Percentiles rank a stretch among this genome's conserved stretches.
These are phyloP conservation scores for Trichopoda pennipes DNA, from an alignment of 2,888 invertebrate genomes.

Conservation along the genomic window DNA sequence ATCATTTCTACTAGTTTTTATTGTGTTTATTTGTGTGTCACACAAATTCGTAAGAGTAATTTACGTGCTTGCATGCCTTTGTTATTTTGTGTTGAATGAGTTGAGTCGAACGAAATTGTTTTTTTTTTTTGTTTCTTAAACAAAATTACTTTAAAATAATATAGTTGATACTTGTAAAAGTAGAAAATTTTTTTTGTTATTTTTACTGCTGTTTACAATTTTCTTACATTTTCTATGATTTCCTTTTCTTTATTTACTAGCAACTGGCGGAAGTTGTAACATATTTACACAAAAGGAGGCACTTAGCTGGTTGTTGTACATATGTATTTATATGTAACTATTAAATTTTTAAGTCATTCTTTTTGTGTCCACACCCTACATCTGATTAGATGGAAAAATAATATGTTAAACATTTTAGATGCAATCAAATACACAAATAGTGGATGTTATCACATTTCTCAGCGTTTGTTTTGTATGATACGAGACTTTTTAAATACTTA, in stretches of 20 bases:
- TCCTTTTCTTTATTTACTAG: constrained; percentile 67
- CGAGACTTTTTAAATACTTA: no score
- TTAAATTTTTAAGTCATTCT: neutral
- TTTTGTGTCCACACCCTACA: constrained; percentile 7
- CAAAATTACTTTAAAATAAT: constrained; percentile 9
- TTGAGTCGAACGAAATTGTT: constrained; percentile 47
- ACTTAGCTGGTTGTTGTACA: constrained; percentile 56
- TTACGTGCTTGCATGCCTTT: constrained; percentile 62
- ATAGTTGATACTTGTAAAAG: constrained; percentile 16
- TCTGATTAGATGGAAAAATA: constrained; percentile 6
- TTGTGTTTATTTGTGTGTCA: constrained; percentile 19
- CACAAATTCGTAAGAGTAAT: constrained; percentile 35
- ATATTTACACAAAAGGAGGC: constrained; percentile 66
- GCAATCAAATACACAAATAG: neutral
- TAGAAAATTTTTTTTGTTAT: constrained; percentile 57
- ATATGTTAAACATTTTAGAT: neutral
- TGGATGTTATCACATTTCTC: no score
- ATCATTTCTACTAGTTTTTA: constrained; percentile 16
- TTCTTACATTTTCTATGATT: constrained; percentile 63
- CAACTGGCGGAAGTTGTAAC: constrained; percentile 67
- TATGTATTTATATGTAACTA: constrained; percentile 5
- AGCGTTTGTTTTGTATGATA: no score
- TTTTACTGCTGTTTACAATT: constrained; percentile 58
- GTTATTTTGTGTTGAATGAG: constrained; percentile 39
- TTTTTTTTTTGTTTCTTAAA: constrained; percentile 24